Evolutionary conservation across 2,113 vertebrate species (phyloP), one percentile per base, ranked within the genome.

Genomic region (Myrmophylax atrothorax): DNA sequence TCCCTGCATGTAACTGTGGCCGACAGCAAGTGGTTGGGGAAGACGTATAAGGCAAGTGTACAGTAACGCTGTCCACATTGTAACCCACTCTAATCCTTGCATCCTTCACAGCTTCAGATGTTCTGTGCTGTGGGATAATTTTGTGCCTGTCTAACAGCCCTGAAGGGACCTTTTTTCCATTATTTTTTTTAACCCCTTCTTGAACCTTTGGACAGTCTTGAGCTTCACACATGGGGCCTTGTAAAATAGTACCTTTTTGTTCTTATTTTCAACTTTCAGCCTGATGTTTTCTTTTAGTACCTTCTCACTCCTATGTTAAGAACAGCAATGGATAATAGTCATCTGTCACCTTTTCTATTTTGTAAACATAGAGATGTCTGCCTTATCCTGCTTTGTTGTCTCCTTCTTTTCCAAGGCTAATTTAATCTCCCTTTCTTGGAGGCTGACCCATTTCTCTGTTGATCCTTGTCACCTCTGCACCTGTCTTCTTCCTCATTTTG

Each of bases 11-110:
- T 49, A 8, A 37, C 67, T 84, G 40, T 49, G 68, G 47, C 52
- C 0, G 0, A 63, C 24, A 87, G 52, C 38, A 59, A 87, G 35
- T 1, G 2, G 33, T 77, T 2, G 2, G 26, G 40, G 26, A 92
- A 90, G 76, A 35, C 50, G 63, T 0, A 18, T 24, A 33, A 47
- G 12, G 24, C 15, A 55, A 81, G 18, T 1, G 14, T 40, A 35
- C n/a, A 33, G 6, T 15, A 66, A 33, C 14, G 9, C 38, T 59
- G 76, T 31, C 60, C 42, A 52, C 56, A 59, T n/a, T 53, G 35
- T 29, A 79, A 20, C 58, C 3, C 2, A n/a, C 47, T 90, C 29
- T 84, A 44, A 74, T 75, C 56, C 33, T 58, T 59, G 17, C 28
- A 63, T 59, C 60, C 55, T 90, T 35, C 16, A 3, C 26, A 35